A percentile compares a stretch with the other conserved stretches of the same genome.
Conservation (phyloP, 2,113 vertebrate genomes). For the Mellivora capensis region DNA sequence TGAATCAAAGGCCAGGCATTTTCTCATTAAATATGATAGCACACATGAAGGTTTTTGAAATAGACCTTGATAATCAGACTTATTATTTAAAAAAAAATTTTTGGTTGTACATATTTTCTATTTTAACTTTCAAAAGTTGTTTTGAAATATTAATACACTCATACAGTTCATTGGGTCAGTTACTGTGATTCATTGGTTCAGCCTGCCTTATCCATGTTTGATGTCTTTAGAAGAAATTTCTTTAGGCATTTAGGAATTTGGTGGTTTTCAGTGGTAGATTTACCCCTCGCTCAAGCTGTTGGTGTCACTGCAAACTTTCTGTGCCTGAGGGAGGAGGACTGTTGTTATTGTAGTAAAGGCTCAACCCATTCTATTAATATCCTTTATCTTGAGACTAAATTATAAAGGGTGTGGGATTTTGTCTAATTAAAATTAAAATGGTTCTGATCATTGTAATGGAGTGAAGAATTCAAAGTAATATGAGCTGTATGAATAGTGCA, state of each 20-base stretch:
- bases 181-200: not conserved
- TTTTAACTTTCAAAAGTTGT: not conserved
- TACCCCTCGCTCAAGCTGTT: not conserved
- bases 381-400: not conserved
- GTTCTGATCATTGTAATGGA: not conserved
- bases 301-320: not conserved
- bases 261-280: not conserved
- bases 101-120: not conserved
- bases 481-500: not conserved
- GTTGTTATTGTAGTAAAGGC: not conserved
- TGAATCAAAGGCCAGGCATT: not conserved
- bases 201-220: not conserved
- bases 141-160: not conserved
- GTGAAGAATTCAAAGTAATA: not conserved
- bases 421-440: not conserved
- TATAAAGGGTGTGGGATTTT: not conserved
- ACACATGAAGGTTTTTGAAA: not conserved
- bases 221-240: not conserved
- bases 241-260: not conserved
- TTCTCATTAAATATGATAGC: not conserved
- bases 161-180: not conserved
- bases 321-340: not conserved
- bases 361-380: not conserved
- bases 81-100: not conserved
- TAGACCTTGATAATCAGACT: not conserved